Evolutionary conservation across 1,140 invertebrate species (phyloP).

Genomic region (Zaprionus inermis): DNA sequence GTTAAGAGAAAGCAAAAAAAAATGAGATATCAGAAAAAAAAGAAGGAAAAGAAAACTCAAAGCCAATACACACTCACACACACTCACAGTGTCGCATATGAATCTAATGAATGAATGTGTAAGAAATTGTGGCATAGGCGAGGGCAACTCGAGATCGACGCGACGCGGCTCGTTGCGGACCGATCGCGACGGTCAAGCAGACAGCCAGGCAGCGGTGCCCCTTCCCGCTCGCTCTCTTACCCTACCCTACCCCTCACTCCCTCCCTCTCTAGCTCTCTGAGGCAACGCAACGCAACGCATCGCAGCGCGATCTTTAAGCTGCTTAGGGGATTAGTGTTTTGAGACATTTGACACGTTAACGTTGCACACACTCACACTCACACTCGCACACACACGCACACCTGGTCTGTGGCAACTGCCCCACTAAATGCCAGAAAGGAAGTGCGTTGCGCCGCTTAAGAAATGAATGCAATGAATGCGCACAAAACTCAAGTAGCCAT

Average conservation of each 20-base stretch:
- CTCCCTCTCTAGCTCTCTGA: constrained; percentile 14
- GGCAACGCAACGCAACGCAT: constrained; percentile 37
- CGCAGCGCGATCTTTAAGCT: constrained; percentile 82
- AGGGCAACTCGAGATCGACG: constrained; percentile 28
- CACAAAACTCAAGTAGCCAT: constrained; percentile 52
- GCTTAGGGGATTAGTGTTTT: constrained; percentile 82
- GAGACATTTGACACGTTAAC: constrained; percentile 82
- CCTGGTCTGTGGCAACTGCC: constrained; percentile 44
- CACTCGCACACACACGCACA: constrained; percentile 21
- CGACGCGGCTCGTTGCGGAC: not conserved
- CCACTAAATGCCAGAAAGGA: constrained; percentile 73
- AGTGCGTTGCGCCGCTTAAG: constrained; percentile 65
- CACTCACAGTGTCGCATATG: not conserved
- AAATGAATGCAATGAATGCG: constrained; percentile 64
- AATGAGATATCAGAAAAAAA: not conserved
- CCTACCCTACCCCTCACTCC: not conserved
- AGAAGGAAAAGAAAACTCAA: constrained; percentile 26
- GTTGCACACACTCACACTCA: constrained; percentile 54
- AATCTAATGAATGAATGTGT: constrained; percentile 72
- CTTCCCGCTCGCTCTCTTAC: not conserved
- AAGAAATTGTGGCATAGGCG: constrained; percentile 47
- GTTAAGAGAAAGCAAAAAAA: constrained; percentile 69
- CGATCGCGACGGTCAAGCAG: constrained; percentile 56
- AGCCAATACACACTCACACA: constrained; percentile 6
- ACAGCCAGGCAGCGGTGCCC: constrained; percentile 45